Base-by-base conservation (phyloP, 2,113 vertebrate species). In the Carettochelys insculpta region DNA sequence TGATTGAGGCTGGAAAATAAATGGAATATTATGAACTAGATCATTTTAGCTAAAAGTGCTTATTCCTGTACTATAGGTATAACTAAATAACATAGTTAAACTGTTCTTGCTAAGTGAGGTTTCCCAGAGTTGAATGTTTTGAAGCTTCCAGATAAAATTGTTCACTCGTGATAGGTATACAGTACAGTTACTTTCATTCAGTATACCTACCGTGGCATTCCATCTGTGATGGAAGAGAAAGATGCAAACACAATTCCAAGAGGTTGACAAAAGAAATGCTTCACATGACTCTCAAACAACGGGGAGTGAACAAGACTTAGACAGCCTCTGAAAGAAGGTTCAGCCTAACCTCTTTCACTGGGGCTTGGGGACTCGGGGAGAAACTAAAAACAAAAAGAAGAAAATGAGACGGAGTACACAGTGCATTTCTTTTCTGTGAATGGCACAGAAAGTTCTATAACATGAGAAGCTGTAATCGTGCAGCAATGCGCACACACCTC, bases 111-210 rank as follows among this genome's bases (percentile, higher is more conserved):
- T 75, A 13, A 16, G 25, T 75, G 50, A 82, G 38, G 31, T 50
- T 83, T 87, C 34, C 52, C 0, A 2, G 43, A 84, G 61, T 82
- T 88, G 89, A 82, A 91, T 43, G 10, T 27, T 14, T 78, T 76
- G 68, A 31, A 90, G 38, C 71, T 43, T 82, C 47, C n/a, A 88
- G 61, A 85, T 92, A 84, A 48, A 87, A 91, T 50, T 73, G 24
- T 88, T 90, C 54, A 85, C 90, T 95, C 82, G 80, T 56, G 92
- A 82, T 78, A 45, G 87, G 93, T 92, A 41, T 31, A 48, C 4
- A 83, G 20, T 43, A 73, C 19, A 20, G 41, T 79, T 81, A 61
- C 51, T 90, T 31, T 87, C 38, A 83, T n/a, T 14, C 10, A 92
- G 22, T 34, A 75, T 5, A 91, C 89, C 11, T 43, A 78, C 34